Conservation (phyloP, 1,140 invertebrate species). For the Potamilus streckersoni region DNA sequence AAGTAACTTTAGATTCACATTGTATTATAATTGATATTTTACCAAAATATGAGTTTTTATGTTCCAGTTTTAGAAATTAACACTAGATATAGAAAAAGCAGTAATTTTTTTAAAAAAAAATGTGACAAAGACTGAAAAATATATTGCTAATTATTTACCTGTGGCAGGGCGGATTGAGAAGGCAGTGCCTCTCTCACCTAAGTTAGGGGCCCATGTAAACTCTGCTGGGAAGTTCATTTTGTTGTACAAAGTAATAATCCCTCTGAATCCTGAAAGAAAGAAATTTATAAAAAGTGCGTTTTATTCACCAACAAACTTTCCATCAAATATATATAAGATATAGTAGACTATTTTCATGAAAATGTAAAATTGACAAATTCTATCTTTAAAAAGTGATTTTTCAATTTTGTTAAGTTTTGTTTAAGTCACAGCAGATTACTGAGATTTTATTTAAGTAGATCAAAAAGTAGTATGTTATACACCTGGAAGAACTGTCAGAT, state of each 20-base stretch:
- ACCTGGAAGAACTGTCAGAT: too few species aligned
- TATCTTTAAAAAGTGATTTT: background rate
- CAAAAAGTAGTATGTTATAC: too few species aligned
- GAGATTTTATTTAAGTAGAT: too few species aligned
- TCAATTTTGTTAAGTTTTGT: background rate
- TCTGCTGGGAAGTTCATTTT: conserved; percentile 64
- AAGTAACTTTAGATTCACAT: too few species aligned
- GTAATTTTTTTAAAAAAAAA: too few species aligned
- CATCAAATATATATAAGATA: background rate
- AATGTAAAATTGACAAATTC: background rate
- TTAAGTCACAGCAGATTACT: too few species aligned
- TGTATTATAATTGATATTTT: too few species aligned
- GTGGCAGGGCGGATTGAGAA: conserved; percentile 67
- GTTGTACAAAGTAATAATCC: conserved; percentile 64
- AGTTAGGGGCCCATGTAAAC: conserved; percentile 65
- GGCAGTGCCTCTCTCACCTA: conserved; percentile 64
- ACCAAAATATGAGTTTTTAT: too few species aligned
- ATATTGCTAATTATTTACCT: conserved; percentile 38
- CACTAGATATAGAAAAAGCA: too few species aligned
- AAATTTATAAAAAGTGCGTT: background rate
- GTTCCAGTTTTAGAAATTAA: too few species aligned
- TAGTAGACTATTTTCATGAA: background rate
- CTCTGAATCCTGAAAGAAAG: conserved; percentile 53
- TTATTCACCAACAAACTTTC: background rate
- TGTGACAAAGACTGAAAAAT: background rate